Base-by-base conservation (phyloP, 2,888 invertebrate genomes). In the Drosophila helvetica region DNA sequence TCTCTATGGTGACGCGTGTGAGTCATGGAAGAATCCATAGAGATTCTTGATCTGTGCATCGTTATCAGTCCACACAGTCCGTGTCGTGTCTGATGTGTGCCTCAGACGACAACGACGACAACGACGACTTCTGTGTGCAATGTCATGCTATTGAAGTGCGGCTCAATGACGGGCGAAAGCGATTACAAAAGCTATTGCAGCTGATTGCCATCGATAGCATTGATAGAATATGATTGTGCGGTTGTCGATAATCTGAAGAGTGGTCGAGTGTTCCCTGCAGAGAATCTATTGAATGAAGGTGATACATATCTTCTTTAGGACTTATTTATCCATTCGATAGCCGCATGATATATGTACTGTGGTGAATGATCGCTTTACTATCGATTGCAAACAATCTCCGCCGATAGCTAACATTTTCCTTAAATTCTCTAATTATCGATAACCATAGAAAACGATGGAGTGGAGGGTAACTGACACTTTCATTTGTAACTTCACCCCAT, bases 111-210 rank as follows among this genome's bases (percentile, higher is more conserved):
- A 22, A 19, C 17, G 22, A 27, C 27, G 27, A 8, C 27, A 27
- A 27, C 46, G 27, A 9, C 27, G 27, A 15, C 53, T 56, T 59
- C 10, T 62, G 43, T 50, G 46, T 27, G 17, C 19, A 56, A 57
- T 18, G 51, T 68, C 58, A 51, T 52, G 67, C 46, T 58, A 45
- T 69, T 80, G 78, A 84, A 78, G 74, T 77, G 68, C 82, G 76
- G 67, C 73, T 78, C 83, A 84, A 88, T 89, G 88, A 82, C 88
- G 79, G 50, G 17, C 58, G 27, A 54, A 60, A 33, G 15, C 38
- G 38, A 38, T 38, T 38, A 15, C 38, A 38, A 38, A 15, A 38
- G 38, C 38, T 15, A 38, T 15, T 38, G 38, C 51, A 46, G 18
- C 12, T 22, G 66, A 65, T 61, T 54, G 47, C 47, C 18, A 54